A percentile compares a stretch with the other conserved stretches of the same genome.
These are phyloP conservation scores for Pseudopipra pipra DNA, from an alignment of 2,113 vertebrate genomes.

Conservation along the genomic window DNA sequence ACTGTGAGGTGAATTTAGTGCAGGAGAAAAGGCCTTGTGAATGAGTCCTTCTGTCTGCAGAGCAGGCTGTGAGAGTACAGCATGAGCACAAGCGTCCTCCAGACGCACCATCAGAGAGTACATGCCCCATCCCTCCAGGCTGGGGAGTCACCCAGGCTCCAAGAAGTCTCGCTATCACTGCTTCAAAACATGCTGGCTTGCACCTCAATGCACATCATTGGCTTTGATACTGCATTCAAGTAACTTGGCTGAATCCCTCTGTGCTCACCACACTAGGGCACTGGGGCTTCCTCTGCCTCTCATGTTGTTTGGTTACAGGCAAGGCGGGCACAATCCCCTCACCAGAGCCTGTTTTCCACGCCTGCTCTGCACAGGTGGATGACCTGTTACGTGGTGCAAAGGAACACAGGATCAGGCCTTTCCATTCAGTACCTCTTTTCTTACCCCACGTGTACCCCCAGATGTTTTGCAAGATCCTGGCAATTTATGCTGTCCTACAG, in stretches of 20 bases:
- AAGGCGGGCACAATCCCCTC: not conserved
- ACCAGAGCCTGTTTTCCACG: not conserved
- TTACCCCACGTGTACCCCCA: not conserved
- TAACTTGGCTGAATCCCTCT: not conserved
- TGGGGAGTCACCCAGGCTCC: conserved; percentile 61
- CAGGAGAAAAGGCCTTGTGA: not conserved
- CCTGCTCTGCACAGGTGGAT: not conserved
- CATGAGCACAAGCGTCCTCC: not conserved
- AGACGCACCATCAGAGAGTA: not conserved
- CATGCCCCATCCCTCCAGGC: conserved; percentile 38
- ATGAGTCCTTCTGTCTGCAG: not conserved
- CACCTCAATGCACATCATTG: conserved; percentile 37
- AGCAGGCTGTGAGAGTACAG: not conserved
- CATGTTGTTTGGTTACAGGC: not conserved
- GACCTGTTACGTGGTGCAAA: not conserved
- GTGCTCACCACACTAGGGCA: not conserved
- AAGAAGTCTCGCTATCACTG: conserved; percentile 45
- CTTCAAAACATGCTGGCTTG: conserved; percentile 51
- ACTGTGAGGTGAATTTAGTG: not conserved
- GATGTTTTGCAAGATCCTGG: not conserved
- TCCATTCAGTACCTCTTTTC: not conserved
- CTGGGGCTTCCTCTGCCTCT: not conserved
- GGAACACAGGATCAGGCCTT: not conserved
- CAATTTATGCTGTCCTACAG: not conserved
- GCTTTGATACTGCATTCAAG: conserved; percentile 44